Evolutionary conservation across 2,888 invertebrate genomes (phyloP).

Genomic region (Oxyteleia sp.): DNA sequence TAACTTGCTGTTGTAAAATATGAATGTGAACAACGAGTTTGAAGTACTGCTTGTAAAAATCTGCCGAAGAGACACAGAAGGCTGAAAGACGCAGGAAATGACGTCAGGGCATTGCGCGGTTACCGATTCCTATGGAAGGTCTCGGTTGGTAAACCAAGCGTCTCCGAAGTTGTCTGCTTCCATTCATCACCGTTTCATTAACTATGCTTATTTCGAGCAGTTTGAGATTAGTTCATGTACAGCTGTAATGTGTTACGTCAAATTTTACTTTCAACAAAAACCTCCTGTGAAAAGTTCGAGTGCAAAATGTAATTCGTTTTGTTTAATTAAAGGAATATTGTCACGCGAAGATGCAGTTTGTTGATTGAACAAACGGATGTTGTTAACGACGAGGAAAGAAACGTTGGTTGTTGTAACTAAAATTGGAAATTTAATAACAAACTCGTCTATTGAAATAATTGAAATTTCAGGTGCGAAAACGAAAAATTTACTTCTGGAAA

Average conservation of each 20-base stretch:
- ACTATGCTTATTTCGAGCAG: constrained; percentile 65
- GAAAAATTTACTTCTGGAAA: too few species aligned
- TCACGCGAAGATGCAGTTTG: too few species aligned
- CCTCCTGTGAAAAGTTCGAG: too few species aligned
- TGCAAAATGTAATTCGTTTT: too few species aligned
- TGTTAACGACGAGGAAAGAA: too few species aligned
- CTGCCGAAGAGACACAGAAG: constrained; percentile 35
- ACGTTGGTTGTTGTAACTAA: too few species aligned
- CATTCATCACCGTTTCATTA: constrained; percentile 74
- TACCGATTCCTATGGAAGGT: constrained; percentile 81
- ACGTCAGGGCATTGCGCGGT: constrained; percentile 84
- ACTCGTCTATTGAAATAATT: too few species aligned
- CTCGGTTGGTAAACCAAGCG: constrained; percentile 86
- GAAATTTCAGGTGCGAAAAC: too few species aligned
- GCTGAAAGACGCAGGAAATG: constrained; percentile 81
- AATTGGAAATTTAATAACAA: too few species aligned
- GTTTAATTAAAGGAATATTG: too few species aligned
- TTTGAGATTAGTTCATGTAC: constrained; percentile 44
- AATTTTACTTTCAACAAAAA: background rate
- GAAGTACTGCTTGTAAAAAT: constrained; percentile 51
- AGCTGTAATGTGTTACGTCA: constrained; percentile 7
- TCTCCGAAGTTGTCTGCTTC: constrained; percentile 77
- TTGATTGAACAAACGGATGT: too few species aligned
- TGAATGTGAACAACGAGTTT: constrained; percentile 31
- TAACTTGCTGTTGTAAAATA: constrained; percentile 7